These are phyloP conservation scores for Steinernema carpocapsae DNA, from an alignment of 2,888 invertebrate species.

Conservation along the genomic window DNA sequence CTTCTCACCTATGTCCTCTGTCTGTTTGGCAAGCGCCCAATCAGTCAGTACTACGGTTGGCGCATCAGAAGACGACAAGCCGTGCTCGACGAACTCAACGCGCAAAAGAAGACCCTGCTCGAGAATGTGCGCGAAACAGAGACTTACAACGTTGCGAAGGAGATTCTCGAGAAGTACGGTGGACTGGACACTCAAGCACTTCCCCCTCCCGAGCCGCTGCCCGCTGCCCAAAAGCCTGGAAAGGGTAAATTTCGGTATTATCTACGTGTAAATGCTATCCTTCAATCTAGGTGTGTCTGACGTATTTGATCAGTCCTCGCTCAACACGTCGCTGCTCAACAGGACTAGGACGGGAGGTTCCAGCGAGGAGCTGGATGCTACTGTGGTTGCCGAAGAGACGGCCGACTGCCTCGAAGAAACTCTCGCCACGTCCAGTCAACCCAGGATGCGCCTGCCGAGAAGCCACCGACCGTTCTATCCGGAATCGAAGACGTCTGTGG, in stretches of 20 bases:
- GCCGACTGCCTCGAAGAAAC: background rate
- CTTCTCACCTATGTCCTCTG: background rate
- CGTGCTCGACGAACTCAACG: background rate
- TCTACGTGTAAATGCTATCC: background rate
- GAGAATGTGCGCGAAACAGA: constrained; percentile 18
- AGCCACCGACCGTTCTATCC: constrained; percentile 11
- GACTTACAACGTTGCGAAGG: constrained; percentile 27
- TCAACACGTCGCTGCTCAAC: constrained; percentile 5
- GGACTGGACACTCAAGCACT: no score
- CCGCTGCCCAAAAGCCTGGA: background rate
- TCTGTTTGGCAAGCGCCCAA: background rate
- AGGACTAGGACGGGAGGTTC: background rate
- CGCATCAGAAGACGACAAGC: background rate
- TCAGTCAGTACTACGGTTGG: constrained; percentile 2
- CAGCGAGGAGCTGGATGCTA: background rate
- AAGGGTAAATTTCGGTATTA: background rate
- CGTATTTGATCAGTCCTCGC: background rate
- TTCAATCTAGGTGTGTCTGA: background rate
- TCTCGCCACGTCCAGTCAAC: background rate
- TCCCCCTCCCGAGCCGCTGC: no score
- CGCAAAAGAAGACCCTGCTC: background rate
- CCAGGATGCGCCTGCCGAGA: background rate
- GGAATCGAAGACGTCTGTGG: constrained; percentile 19
- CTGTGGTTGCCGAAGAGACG: background rate
- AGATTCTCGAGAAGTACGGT: constrained; percentile 21